Evolutionary conservation across 2,888 invertebrate genomes (phyloP), one percentile per base, ranked within the genome.

Genomic region (Andricus quercusramuli): DNA sequence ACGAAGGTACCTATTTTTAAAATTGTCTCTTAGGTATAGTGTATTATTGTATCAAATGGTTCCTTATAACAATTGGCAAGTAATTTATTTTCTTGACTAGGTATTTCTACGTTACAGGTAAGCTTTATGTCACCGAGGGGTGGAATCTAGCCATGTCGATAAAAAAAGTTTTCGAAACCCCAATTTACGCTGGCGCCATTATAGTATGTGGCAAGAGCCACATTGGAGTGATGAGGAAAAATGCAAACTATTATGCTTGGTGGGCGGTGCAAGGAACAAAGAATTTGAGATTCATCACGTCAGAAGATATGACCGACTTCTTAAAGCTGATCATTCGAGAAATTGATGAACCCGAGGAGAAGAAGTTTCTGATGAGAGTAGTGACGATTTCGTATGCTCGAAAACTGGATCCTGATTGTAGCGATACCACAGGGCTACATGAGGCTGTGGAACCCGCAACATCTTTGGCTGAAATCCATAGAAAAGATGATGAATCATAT

Each of bases 111-210:
- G 17, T 47, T 47, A 5, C 5, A 6, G 86, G 85, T 3, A 79
- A 44, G 17, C 82, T 90, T 5, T 91, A 91, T 37, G 82, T 87
- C 0, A 80, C 51, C 29, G 85, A 89, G 32, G 91, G 90, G 3
- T 90, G 90, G 90, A 91, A 91, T 64, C 80, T 93, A 41, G 88
- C 90, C 2, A 89, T 88, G 87, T 91, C 90, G 0, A 37, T 93
- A 59, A 86, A 88, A n/a, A 90, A 88, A 67, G 81, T 91, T 0
- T 90, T 92, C 32, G 88, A 88, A 3, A 87, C 88, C 0, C 83
- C 87, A 3, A 86, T 86, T 65, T 92, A 91, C 66, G 89, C 89
- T 1, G 92, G 92, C 0, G 91, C 89, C 0, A 85, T 90, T 11
- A 66, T 93, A 3, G 83, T 87, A 9, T 90, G 91, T 47, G 89